Percentiles rank a stretch among this genome's conserved stretches.
Conservation (phyloP, 2,113 vertebrate species). For the Notarius lentiginosus region DNA sequence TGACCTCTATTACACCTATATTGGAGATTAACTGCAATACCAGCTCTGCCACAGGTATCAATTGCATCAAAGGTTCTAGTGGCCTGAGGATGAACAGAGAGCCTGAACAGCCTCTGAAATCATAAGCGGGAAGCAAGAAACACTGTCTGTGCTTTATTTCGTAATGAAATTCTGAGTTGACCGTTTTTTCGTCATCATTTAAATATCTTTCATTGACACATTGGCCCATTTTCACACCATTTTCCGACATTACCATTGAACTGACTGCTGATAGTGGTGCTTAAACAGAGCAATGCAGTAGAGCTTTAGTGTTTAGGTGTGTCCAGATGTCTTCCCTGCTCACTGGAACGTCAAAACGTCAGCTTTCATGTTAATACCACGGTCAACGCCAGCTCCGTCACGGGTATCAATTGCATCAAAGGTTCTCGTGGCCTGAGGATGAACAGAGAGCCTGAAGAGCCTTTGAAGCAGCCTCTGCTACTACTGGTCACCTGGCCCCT, state of each 20-base stretch:
- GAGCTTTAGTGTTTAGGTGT: neutral
- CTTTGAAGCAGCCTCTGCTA: neutral
- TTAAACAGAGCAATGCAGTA: neutral
- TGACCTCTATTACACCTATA: constrained; percentile 41
- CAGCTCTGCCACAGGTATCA: constrained; percentile 50
- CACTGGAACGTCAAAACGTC: neutral
- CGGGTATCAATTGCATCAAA: constrained; percentile 52
- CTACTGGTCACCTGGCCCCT: too few relatives aligned
- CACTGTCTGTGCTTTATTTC: neutral
- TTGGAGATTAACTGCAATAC: constrained; percentile 41
- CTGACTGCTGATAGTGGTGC: neutral
- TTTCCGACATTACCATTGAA: neutral
- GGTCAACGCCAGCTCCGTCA: constrained; percentile 15
- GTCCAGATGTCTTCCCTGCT: neutral
- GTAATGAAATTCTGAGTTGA: neutral
- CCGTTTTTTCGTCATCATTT: neutral
- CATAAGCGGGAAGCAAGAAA: neutral
- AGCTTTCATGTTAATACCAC: neutral
- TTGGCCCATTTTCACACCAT: neutral
- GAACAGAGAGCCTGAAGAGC: constrained; percentile 20
- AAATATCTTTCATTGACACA: neutral
- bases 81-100: constrained; percentile 47
- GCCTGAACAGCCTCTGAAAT: constrained; percentile 16
- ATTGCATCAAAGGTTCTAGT: constrained; percentile 44
- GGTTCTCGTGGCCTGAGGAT: constrained; percentile 46